Conservation (phyloP, 2,113 vertebrate species). For the Oreocharis arfaki region DNA sequence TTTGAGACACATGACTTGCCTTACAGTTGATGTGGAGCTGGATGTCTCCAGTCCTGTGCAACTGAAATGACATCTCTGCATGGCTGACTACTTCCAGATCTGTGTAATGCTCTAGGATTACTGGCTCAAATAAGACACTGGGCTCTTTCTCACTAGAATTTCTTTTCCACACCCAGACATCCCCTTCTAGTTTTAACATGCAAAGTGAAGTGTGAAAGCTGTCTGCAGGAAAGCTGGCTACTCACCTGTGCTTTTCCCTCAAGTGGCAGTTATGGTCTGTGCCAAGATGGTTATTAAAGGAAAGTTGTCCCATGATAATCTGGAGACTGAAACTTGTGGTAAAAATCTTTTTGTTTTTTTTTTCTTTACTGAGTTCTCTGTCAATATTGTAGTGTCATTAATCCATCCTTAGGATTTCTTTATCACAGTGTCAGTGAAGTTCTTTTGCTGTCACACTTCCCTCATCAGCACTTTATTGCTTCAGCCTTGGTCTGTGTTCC, state of each 20-base stretch:
- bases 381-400: not conserved
- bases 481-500: conserved; percentile 26
- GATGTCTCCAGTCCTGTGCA: not conserved
- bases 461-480: conserved; percentile 69
- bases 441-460: not conserved
- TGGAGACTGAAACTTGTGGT: not conserved
- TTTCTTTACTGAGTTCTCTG: not conserved
- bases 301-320: conserved; percentile 35
- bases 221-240: not conserved
- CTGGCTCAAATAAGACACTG: not conserved
- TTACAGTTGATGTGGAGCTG: not conserved
- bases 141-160: not conserved
- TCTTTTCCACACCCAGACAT: not conserved
- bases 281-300: not conserved
- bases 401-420: not conserved
- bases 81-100: not conserved
- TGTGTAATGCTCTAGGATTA: not conserved
- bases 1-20: not conserved
- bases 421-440: not conserved
- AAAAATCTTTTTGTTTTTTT: not conserved
- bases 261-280: not conserved
- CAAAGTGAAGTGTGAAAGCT: not conserved
- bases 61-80: not conserved
- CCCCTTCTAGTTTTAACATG: not conserved
- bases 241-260: not conserved